A percentile compares a stretch with the other conserved stretches of the same genome.
Conservation (phyloP, 2,113 vertebrate genomes). For the Stegostoma tigrinum region DNA sequence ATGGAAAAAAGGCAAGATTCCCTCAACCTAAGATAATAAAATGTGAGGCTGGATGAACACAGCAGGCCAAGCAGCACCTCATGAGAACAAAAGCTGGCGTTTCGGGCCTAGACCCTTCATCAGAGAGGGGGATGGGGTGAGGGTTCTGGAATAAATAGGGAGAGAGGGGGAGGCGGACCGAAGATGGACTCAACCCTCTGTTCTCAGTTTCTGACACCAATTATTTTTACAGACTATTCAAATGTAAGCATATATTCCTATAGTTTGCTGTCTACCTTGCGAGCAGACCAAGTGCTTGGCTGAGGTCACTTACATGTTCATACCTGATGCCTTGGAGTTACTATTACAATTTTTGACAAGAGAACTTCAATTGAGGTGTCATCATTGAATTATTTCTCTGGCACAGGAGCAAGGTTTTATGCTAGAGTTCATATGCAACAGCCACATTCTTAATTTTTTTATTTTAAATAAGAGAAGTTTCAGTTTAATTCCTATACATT, state of each 20-base stretch:
- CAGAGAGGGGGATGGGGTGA: too few relatives aligned
- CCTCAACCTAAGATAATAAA: too few relatives aligned
- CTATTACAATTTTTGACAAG: slow-evolving; percentile 28
- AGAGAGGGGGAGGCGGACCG: too few relatives aligned
- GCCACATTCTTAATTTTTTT: background rate
- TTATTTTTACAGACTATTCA: background rate
- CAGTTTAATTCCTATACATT: background rate
- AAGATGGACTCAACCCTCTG: background rate
- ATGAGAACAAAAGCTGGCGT: too few relatives aligned
- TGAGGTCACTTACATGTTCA: slow-evolving; percentile 5
- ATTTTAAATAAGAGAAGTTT: background rate
- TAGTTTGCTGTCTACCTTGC: background rate
- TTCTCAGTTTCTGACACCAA: background rate
- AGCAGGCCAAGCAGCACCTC: too few relatives aligned
- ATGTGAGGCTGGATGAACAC: too few relatives aligned
- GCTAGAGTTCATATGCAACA: background rate
- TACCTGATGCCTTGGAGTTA: slow-evolving; percentile 26
- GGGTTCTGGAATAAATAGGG: too few relatives aligned
- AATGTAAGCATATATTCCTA: background rate
- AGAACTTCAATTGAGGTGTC: background rate
- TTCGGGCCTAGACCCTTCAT: too few relatives aligned
- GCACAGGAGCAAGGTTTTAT: background rate
- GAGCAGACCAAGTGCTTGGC: slow-evolving; percentile 10
- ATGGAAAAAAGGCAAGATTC: background rate
- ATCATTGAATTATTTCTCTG: background rate